Base-by-base conservation (phyloP, 2,113 vertebrate species). In the Himantopus leucocephalus region DNA sequence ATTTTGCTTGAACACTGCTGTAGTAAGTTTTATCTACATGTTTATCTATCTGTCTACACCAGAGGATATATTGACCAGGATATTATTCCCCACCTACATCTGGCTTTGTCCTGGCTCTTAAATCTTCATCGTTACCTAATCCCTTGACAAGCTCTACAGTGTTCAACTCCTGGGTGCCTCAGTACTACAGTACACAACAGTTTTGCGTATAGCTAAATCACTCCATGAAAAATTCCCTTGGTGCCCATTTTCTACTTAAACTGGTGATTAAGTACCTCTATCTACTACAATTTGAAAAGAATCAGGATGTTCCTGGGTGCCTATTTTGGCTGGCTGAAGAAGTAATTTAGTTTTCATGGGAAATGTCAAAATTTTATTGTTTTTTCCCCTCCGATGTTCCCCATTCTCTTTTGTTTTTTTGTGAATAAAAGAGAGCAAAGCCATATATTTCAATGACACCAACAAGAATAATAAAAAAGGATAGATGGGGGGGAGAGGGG, bases 161-260 rank as follows among this genome's bases (percentile, higher is more conserved):
- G 63, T 55, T 93, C 85, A 90, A 10, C 78, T 96, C 81, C 90
- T 93, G 82, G 74, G 74, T 62, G 15, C 67, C 67, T 90, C 58
- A 12, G 18, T 83, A 62, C 85, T 67, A 70, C 67, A 80, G 85
- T 66, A 88, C 72, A 86, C 88, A 91, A 64, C 77, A 96, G 85
- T 94, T 96, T 96, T 97, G 92, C 64, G 13, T 95, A 91, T 81
- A 97, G 92, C 91, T 97, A 95, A 96, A 96, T 95, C 94, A 88
- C 90, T 72, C 82, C 82, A 86, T 91, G 87, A 80, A 96, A 94
- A 94, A 96, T 93, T 95, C 95, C 95, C 92, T 92, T 34, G 75
- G 64, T 92, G 43, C 67, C 89, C 82, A 86, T 96, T 92, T 90
- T 80, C 94, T 92, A 67, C 90, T 96, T 96, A 90, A 93, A 88